A percentile compares a stretch with the other conserved stretches of the same genome.
phyloP scores from a whole-genome alignment of 2,797 vertebrate species.

The Apogon hyalosoma region DNA sequence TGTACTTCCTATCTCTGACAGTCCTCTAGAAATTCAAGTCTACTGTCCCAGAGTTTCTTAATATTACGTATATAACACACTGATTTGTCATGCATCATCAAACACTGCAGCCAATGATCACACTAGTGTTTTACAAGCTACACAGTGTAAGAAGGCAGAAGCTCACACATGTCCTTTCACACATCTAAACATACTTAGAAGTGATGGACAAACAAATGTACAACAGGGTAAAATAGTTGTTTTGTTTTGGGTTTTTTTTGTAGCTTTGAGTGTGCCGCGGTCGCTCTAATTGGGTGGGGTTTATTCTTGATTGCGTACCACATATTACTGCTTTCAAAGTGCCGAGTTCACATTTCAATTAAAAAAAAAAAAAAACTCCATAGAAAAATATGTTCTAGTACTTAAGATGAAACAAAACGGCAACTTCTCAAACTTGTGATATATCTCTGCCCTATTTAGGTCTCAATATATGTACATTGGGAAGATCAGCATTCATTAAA shows the following conservation, averaged over 20 bases:
- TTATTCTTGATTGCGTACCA: slow-evolving; percentile 1
- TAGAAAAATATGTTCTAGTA: slow-evolving; percentile 47
- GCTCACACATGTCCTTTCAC: no score
- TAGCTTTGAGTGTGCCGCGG: no score
- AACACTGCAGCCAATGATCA: not conserved
- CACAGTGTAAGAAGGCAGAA: not conserved
- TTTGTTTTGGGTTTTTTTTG: no score
- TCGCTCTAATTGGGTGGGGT: no score
- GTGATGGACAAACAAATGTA: no score
- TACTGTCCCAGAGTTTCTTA: not conserved
- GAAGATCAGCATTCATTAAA: no score
- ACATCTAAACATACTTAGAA: no score
- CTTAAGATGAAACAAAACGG: slow-evolving; percentile 21
- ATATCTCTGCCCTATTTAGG: no score
- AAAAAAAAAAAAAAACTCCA: slow-evolving; percentile 18
- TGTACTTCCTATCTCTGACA: no score
- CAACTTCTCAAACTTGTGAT: slow-evolving; percentile 4
- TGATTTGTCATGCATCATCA: not conserved
- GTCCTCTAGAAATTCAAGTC: not conserved
- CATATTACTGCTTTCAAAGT: slow-evolving; percentile 20
- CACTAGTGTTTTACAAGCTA: not conserved
- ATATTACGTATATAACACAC: not conserved
- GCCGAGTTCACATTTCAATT: slow-evolving; percentile 56
- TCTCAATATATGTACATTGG: no score
- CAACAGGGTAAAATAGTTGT: no score